These are phyloP conservation scores for Macaria liturata DNA, from an alignment of 2,888 invertebrate genomes.

Conservation along the genomic window DNA sequence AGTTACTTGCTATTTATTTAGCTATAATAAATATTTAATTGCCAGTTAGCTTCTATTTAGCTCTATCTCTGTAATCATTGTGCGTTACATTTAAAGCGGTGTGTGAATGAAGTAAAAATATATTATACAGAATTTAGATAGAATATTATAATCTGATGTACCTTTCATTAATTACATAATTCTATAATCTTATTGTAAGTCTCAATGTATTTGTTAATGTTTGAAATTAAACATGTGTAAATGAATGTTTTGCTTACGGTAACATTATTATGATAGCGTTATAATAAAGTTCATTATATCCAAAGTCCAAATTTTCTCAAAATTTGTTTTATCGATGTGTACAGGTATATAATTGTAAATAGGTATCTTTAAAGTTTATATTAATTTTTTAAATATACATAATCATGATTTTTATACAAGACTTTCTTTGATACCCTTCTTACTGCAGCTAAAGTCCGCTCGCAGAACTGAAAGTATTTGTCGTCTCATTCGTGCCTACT, in stretches of 20 bases:
- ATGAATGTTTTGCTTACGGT: constrained; percentile 60
- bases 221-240: constrained; percentile 61
- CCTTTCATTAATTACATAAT: constrained; percentile 48
- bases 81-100: constrained; percentile 32
- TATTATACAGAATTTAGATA: constrained; percentile 51
- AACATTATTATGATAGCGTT: constrained; percentile 53
- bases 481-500: no score
- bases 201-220: constrained; percentile 52
- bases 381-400: constrained; percentile 80
- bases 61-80: constrained; percentile 26
- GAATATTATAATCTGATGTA: constrained; percentile 57
- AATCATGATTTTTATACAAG: constrained; percentile 69
- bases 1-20: constrained; percentile 10
- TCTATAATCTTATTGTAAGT: constrained; percentile 43
- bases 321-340: constrained; percentile 75
- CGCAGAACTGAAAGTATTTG: no score
- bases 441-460: no score
- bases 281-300: constrained; percentile 45
- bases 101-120: constrained; percentile 48
- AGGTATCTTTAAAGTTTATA: constrained; percentile 73
- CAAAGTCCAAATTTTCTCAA: constrained; percentile 69
- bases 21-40: constrained; percentile 28
- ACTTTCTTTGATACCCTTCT: no score
- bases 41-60: constrained; percentile 43
- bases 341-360: constrained; percentile 77